A percentile compares a stretch with the other conserved stretches of the same genome.
phyloP scores from a whole-genome alignment of 2,113 vertebrate species.

The Gila orcuttii region DNA sequence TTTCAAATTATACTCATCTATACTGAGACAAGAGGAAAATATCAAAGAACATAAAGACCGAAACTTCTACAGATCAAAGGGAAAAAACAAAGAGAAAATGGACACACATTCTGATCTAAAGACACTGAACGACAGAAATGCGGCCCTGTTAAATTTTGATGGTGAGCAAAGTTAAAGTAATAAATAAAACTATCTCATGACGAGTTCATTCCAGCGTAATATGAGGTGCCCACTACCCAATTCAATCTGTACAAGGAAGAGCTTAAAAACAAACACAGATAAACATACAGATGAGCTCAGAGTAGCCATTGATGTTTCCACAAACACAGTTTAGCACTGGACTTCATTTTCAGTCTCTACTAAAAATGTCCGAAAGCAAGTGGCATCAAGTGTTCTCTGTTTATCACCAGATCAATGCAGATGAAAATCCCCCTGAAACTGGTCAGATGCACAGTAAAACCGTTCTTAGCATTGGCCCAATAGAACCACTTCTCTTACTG shows the following conservation, averaged over 20 bases:
- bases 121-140: background rate
- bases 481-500: background rate
- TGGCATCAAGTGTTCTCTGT: background rate
- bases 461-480: background rate
- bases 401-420: background rate
- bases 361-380: background rate
- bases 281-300: background rate
- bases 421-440: background rate
- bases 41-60: background rate
- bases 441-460: background rate
- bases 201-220: background rate
- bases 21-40: background rate
- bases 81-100: background rate
- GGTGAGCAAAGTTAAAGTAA: background rate
- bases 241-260: background rate
- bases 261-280: background rate
- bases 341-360: background rate
- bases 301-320: background rate
- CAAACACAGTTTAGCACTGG: background rate
- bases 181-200: background rate
- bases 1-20: slow-evolving; percentile 19
- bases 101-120: background rate
- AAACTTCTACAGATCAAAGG: background rate
- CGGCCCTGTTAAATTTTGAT: background rate
- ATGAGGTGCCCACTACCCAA: background rate